Conservation (phyloP, 2,797 vertebrate species). For the Microchirus variegatus region DNA sequence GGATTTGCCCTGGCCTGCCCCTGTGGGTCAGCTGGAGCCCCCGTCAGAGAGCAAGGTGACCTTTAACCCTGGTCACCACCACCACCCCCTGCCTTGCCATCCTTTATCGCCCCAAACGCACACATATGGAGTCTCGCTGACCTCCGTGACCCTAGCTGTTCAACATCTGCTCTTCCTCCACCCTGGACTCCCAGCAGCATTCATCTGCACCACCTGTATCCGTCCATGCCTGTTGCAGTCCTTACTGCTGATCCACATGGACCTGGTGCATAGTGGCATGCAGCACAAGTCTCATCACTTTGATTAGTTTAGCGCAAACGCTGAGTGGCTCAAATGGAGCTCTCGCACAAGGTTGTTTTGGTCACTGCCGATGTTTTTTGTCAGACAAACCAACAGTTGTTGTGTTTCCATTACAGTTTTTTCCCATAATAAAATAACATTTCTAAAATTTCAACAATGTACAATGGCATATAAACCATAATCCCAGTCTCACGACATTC, state of each 20-base stretch:
- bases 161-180: constrained; percentile 55
- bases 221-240: constrained; percentile 16
- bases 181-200: not conserved
- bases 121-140: constrained; percentile 28
- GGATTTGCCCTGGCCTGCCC: constrained; percentile 81
- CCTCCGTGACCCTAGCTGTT: constrained; percentile 39
- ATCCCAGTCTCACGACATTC: too few species aligned
- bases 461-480: too few species aligned
- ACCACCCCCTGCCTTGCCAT: constrained; percentile 15
- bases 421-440: too few species aligned
- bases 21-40: constrained; percentile 79
- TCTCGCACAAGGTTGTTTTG: too few species aligned
- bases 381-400: too few species aligned
- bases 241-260: not conserved
- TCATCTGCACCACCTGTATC: constrained; percentile 51
- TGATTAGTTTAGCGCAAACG: too few species aligned
- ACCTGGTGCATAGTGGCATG: too few species aligned
- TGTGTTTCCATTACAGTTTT: too few species aligned
- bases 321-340: too few species aligned
- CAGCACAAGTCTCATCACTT: too few species aligned
- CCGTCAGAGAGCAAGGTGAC: constrained; percentile 81
- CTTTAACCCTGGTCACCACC: constrained; percentile 62
- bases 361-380: too few species aligned
- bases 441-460: too few species aligned
- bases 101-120: constrained; percentile 31